Conservation (phyloP, 2,113 vertebrate species). For the Heterocephalus glaber region DNA sequence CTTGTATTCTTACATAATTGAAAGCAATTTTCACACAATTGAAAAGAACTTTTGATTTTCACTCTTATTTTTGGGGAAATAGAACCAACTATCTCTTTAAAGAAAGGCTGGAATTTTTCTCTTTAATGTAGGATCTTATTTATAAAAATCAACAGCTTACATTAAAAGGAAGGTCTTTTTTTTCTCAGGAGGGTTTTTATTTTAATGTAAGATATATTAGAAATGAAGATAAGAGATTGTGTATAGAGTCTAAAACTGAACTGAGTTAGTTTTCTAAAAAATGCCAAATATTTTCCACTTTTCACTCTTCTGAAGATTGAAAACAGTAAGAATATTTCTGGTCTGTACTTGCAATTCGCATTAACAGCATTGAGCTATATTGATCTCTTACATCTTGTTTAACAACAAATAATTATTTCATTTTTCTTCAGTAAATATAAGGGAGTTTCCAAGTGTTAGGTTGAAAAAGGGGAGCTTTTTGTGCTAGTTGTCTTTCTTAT, state of each 20-base stretch:
- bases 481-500: neutral
- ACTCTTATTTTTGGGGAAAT: neutral
- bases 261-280: slow-evolving; percentile 14
- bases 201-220: slow-evolving; percentile 19
- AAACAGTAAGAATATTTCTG: neutral
- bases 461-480: neutral
- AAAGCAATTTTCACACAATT: slow-evolving; percentile 13
- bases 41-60: slow-evolving; percentile 39
- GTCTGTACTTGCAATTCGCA: neutral
- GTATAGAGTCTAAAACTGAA: neutral
- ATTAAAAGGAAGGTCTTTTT: neutral
- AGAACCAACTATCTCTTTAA: neutral
- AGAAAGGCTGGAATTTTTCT: slow-evolving; percentile 21
- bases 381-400: neutral
- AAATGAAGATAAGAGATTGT: neutral
- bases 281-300: neutral
- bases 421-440: slow-evolving; percentile 15
- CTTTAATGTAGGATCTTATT: neutral
- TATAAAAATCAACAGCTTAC: neutral
- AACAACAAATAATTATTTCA: neutral
- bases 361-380: neutral
- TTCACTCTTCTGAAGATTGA: neutral
- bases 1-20: neutral
- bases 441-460: neutral
- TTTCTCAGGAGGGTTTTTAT: neutral